phyloP scores from a whole-genome alignment of 2,797 vertebrate species.

The Morus bassanus region DNA sequence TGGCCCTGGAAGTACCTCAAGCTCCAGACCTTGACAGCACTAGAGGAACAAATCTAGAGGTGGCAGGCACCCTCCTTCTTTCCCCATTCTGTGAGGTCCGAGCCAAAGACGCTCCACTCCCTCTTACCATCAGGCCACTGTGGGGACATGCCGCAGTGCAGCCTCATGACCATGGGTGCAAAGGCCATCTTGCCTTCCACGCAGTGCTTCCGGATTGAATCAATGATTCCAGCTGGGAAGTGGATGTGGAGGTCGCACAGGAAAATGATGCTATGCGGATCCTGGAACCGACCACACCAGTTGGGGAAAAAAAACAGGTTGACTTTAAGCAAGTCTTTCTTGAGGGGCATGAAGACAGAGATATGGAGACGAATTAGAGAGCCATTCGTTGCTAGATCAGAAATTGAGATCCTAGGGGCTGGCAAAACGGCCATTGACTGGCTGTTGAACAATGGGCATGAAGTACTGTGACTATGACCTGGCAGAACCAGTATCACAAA shows the following conservation, averaged over 20 bases:
- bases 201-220: conserved; percentile 90
- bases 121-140: conserved; percentile 84
- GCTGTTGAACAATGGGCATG: background rate
- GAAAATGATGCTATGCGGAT: conserved; percentile 92
- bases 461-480: background rate
- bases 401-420: background rate
- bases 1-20: background rate
- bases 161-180: conserved; percentile 90
- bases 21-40: background rate
- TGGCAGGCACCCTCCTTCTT: background rate
- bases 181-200: conserved; percentile 93
- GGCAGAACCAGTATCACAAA: background rate
- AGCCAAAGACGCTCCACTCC: background rate
- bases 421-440: rapidly evolving
- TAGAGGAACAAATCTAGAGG: background rate
- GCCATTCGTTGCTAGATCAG: background rate
- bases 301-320: background rate
- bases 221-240: conserved; percentile 86
- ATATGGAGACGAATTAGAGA: background rate
- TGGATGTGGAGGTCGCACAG: conserved; percentile 96
- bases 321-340: background rate
- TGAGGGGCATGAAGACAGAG: background rate
- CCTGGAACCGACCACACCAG: conserved; percentile 66
- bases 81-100: background rate
- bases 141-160: conserved; percentile 88